Evolutionary conservation across 2,797 vertebrate genomes (phyloP).

Genomic region (Ptychobarbus kaznakovi): DNA sequence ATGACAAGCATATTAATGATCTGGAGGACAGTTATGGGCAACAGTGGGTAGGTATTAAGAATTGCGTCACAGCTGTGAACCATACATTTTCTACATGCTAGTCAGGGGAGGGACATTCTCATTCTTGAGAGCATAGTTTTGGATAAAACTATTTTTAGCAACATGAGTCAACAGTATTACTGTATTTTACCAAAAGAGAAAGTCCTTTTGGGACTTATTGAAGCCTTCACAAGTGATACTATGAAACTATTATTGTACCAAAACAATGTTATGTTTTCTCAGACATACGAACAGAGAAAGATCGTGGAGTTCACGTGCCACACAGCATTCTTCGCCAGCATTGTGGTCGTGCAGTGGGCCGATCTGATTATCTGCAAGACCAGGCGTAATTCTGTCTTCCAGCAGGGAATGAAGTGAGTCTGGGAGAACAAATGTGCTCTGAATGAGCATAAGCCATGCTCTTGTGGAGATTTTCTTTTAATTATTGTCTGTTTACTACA

Average conservation of each 20-base stretch:
- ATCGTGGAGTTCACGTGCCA: conserved; percentile 90
- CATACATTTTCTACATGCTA: background rate
- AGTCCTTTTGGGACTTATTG: background rate
- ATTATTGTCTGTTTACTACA: background rate
- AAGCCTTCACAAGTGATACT: background rate
- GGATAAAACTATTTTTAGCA: background rate
- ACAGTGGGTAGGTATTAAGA: conserved; percentile 82
- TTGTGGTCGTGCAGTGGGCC: conserved; percentile 89
- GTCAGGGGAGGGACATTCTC: background rate
- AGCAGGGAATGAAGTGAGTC: conserved; percentile 90
- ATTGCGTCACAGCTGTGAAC: background rate
- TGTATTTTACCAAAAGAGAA: background rate
- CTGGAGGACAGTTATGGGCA: conserved; percentile 90
- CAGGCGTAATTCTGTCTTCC: conserved; percentile 88
- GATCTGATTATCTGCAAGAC: conserved; percentile 90
- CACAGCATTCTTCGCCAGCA: conserved; percentile 87
- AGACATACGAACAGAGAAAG: conserved; percentile 89
- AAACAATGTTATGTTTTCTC: conserved; percentile 1
- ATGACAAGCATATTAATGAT: conserved; percentile 82
- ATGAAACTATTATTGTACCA: background rate
- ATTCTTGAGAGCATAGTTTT: background rate
- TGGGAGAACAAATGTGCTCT: background rate
- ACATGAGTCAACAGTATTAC: background rate
- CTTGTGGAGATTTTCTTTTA: background rate
- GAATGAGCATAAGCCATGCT: background rate